Percentiles rank a stretch among this genome's conserved stretches.
Conservation (phyloP, 2,797 vertebrate genomes). For the Phylloscopus collybita region DNA sequence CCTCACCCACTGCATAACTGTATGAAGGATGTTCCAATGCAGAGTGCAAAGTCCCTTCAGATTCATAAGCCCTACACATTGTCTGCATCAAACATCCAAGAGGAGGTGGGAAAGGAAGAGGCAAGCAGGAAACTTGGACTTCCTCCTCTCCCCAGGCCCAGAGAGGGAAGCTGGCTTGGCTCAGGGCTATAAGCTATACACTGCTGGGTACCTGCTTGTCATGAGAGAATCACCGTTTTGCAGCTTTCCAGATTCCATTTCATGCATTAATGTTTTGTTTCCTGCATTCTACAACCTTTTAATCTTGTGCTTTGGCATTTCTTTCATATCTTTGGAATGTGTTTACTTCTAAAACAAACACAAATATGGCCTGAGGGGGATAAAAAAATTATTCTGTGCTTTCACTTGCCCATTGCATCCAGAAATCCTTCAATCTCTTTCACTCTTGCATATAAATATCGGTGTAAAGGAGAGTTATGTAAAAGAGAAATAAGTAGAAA, state of each 20-base stretch:
- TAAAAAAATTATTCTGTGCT: neutral
- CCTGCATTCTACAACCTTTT: neutral
- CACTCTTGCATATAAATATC: neutral
- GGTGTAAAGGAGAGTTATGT: neutral
- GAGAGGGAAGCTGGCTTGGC: neutral
- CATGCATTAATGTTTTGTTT: neutral
- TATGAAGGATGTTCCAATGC: neutral
- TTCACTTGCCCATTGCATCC: neutral
- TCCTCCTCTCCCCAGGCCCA: neutral
- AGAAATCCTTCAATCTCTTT: neutral
- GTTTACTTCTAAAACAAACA: neutral
- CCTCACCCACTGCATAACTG: neutral
- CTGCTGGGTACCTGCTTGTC: neutral
- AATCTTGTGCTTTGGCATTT: slow-evolving; percentile 1
- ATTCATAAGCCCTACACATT: neutral
- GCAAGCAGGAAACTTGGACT: neutral
- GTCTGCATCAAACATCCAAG: neutral
- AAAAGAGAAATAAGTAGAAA: neutral
- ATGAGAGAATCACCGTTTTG: neutral
- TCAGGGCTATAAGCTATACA: neutral
- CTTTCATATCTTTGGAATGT: slow-evolving; percentile 32
- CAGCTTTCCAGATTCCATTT: neutral
- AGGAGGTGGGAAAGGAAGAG: neutral
- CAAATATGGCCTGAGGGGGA: neutral
- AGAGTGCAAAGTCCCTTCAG: neutral